Evolutionary conservation across 35 echinoderm and acorn worm species (phyloP).

Genomic region (Diadema setosum): DNA sequence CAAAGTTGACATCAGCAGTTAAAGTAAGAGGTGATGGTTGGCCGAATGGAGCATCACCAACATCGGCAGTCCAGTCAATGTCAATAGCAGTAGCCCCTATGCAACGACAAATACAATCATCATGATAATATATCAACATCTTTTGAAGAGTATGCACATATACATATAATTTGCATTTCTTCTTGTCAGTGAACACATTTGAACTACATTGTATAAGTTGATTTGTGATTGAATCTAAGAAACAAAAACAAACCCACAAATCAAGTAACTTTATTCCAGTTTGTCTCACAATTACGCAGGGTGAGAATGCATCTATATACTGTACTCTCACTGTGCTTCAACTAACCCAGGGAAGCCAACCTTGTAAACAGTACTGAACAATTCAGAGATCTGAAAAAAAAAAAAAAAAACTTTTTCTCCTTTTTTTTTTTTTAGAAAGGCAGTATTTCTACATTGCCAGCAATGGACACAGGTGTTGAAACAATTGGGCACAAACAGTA

Average conservation of each 20-base stretch:
- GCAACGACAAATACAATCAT: background rate
- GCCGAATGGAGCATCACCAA: constrained; percentile 27
- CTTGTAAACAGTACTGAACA: too few species aligned
- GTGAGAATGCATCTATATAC: too few species aligned
- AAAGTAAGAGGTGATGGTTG: constrained; percentile 47
- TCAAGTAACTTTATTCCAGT: background rate
- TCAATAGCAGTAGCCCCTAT: background rate
- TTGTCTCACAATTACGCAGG: too few species aligned
- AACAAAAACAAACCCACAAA: background rate
- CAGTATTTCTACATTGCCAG: too few species aligned
- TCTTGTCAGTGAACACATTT: background rate
- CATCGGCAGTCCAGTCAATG: background rate
- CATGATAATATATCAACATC: background rate
- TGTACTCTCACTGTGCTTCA: too few species aligned
- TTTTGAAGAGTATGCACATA: background rate
- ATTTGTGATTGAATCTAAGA: background rate
- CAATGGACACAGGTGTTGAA: too few species aligned
- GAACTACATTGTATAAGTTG: background rate
- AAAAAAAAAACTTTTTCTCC: too few species aligned
- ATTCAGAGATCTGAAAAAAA: too few species aligned
- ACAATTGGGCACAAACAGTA: too few species aligned
- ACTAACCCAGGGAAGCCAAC: too few species aligned
- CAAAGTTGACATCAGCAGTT: constrained; percentile 49
- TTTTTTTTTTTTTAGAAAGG: too few species aligned
- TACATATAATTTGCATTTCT: too few species aligned